Base-by-base conservation (phyloP, 2,797 vertebrate species). In the Momotus momota region DNA sequence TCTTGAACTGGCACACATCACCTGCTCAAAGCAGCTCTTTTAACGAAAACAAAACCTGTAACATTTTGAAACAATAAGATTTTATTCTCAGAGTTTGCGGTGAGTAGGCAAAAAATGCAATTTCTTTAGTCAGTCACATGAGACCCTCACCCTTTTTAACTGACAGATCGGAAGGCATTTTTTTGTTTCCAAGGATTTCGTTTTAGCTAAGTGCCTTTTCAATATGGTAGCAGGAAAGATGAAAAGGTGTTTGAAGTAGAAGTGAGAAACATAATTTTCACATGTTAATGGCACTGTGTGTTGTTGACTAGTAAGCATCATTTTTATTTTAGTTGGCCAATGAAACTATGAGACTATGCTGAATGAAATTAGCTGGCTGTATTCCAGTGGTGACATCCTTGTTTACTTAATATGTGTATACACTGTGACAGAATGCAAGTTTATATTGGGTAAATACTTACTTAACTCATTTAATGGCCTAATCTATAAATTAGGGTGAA, bases 381-480 rank as follows among this genome's bases (percentile, higher is more conserved):
- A 21, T 78, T 91, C 46, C 35, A 62, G 73, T 31, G 69, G 31
- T 71, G 8, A 10, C 41, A 54, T 54, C 12, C 29, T 91, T 35
- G 35, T 90, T 85, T 61, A 45, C 33, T 84, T 79, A n/a, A 7
- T 48, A 40, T 66, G 45, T 80, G 8, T 38, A 48, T 55, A n/a
- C 26, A 18, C 8, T 43, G 38, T 84, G 48, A 55, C 21, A 77
- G 43, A 84, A 87, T 19, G 41, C 25, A 64, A 62, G 48, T 55
- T 90, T 43, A 35, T 87, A 48, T 38, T 64, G 31, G 45, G 21
- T 79, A 95, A 79, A 79, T 90, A 92, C 27, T 94, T 93, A 48
- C 57, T 49, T 93, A 33, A 40, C 12, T 69, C 49, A 7, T 52
- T 74, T 48, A 75, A 31, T 78, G 43, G 33, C 25, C 61, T 90